A percentile compares a stretch with the other conserved stretches of the same genome.
These are phyloP conservation scores for Protaetia brevitarsis DNA, from an alignment of 1,140 invertebrate genomes.

Conservation along the genomic window DNA sequence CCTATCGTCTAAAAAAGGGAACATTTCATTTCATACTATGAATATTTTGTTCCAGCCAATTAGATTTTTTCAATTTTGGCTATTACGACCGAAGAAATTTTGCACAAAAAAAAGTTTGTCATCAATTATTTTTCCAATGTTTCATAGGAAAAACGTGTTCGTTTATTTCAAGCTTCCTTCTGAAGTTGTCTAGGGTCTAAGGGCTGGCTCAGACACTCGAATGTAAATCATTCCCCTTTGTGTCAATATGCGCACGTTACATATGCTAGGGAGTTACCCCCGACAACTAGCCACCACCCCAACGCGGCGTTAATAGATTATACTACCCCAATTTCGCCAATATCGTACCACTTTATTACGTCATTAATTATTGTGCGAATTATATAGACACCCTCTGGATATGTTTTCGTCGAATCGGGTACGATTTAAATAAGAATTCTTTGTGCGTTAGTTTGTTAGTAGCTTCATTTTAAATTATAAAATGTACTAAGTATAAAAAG, in stretches of 20 bases:
- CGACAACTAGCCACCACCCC: conserved; percentile 26
- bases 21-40: neutral
- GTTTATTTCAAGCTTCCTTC: neutral
- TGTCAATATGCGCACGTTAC: neutral
- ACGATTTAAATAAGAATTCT: no score
- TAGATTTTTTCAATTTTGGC: no score
- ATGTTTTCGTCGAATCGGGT: no score
- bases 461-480: no score
- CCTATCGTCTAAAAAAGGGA: neutral
- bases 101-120: no score
- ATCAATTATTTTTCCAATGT: neutral
- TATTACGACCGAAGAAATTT: no score
- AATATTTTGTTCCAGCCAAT: neutral
- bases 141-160: neutral
- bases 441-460: no score
- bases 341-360: conserved; percentile 45
- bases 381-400: no score
- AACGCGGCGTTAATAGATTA: conserved; percentile 41
- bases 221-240: neutral
- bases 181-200: neutral
- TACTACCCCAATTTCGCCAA: conserved; percentile 40
- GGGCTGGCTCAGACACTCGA: neutral
- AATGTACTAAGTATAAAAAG: no score
- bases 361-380: conserved; percentile 42
- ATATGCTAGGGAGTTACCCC: neutral